Conservation (phyloP, 2,113 vertebrate genomes). For the Hystrix cristata region DNA sequence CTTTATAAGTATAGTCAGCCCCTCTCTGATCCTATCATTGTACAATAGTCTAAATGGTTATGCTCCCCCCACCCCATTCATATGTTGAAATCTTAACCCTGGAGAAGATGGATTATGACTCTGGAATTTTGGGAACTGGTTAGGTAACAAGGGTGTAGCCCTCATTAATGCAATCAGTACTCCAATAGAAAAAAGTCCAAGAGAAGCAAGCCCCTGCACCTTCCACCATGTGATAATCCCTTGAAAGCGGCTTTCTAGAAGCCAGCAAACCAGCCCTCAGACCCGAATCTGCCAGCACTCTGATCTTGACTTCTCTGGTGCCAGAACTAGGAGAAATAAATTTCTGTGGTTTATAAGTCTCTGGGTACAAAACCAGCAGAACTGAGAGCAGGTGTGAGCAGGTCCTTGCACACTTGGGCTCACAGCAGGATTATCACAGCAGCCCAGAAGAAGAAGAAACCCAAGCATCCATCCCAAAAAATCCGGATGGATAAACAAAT, state of each 20-base stretch:
- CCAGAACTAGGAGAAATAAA: neutral
- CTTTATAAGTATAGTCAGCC: neutral
- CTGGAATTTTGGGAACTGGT: neutral
- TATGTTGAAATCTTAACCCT: neutral
- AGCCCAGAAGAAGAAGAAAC: neutral
- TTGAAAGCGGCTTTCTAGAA: neutral
- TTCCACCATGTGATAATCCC: neutral
- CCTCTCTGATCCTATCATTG: neutral
- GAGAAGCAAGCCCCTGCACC: neutral
- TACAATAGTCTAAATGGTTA: neutral
- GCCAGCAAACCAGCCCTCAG: neutral
- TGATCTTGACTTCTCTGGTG: neutral
- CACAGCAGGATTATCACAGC: neutral
- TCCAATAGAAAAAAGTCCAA: neutral
- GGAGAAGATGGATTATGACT: neutral
- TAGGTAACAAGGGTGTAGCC: neutral
- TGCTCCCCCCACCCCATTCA: neutral
- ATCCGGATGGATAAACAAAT: neutral
- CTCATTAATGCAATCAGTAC: neutral
- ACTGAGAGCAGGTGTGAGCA: neutral
- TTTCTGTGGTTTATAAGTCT: neutral
- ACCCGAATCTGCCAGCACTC: neutral
- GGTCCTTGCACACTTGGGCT: too few species aligned
- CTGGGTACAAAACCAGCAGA: neutral
- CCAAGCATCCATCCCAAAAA: neutral